Percentiles rank a stretch among this genome's conserved stretches.
phyloP scores from a whole-genome alignment of 2,888 invertebrate genomes.

The Sicus ferrugineus region DNA sequence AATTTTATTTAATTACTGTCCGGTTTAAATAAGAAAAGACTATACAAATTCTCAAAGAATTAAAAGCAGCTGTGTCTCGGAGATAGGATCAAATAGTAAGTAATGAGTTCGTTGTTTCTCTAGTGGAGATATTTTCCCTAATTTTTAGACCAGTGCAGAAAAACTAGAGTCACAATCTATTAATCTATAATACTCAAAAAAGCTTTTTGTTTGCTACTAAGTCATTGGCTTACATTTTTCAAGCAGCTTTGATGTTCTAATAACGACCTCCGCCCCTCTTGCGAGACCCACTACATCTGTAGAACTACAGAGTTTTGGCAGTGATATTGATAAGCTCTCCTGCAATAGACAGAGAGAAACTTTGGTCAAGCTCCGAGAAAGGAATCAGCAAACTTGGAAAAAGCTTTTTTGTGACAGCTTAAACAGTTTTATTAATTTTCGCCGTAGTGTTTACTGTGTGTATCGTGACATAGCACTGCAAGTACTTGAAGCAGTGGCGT shows the following conservation, averaged over 20 bases:
- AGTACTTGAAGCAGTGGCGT: neutral
- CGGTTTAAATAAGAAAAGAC: no score
- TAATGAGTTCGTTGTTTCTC: no score
- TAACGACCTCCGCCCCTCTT: conserved; percentile 7
- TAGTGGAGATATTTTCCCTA: no score
- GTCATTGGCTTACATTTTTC: conserved; percentile 14
- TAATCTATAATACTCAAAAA: conserved; percentile 13
- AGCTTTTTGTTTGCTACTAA: conserved; percentile 8
- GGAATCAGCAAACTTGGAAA: neutral
- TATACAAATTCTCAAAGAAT: no score
- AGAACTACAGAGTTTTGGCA: conserved; percentile 36
- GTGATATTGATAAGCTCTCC: conserved; percentile 41
- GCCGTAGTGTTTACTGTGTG: neutral
- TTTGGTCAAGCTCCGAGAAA: conserved; percentile 3
- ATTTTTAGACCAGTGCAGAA: no score
- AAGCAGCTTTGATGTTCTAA: neutral
- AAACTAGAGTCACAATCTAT: neutral
- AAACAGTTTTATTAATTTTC: neutral
- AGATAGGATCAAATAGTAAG: no score
- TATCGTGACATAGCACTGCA: neutral
- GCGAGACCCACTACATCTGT: conserved; percentile 32
- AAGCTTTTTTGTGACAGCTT: conserved; percentile 4
- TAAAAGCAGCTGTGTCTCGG: no score
- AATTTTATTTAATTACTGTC: no score
- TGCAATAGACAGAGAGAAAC: conserved; percentile 35